phyloP scores from a whole-genome alignment of 1,140 invertebrate species.

The Akabosia matsudoensis region DNA sequence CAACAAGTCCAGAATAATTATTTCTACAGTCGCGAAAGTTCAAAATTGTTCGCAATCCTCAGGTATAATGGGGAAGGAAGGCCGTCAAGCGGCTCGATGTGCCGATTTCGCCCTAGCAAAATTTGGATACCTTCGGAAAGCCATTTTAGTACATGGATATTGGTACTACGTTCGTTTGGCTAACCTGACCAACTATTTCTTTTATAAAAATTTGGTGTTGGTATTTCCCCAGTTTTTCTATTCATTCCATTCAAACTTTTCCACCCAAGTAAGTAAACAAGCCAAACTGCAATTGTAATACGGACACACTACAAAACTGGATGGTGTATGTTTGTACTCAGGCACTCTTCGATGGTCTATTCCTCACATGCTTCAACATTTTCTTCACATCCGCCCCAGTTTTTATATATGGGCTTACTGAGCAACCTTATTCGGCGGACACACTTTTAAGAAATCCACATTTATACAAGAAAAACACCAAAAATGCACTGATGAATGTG shows the following conservation, averaged over 20 bases:
- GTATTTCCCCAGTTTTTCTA: conserved; percentile 58
- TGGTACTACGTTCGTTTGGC: conserved; percentile 73
- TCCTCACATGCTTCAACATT: conserved; percentile 71
- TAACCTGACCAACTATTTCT: conserved; percentile 75
- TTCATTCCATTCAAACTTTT: conserved; percentile 58
- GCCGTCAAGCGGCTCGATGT: conserved; percentile 70
- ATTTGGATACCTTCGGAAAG: conserved; percentile 66
- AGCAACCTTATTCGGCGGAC: conserved; percentile 63
- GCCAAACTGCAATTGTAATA: not conserved
- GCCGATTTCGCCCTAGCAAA: conserved; percentile 65
- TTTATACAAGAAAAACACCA: conserved; percentile 64
- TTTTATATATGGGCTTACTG: conserved; percentile 66
- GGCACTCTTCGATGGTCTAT: conserved; percentile 68
- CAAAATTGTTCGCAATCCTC: conserved; percentile 25
- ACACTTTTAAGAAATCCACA: conserved; percentile 63
- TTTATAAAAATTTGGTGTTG: conserved; percentile 78
- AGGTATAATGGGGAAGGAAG: conserved; percentile 72
- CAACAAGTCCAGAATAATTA: not conserved
- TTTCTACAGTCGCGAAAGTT: too few species aligned
- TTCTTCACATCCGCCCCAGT: conserved; percentile 70
- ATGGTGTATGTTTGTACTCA: conserved; percentile 45
- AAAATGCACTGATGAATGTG: conserved; percentile 65
- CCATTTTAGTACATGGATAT: conserved; percentile 71
- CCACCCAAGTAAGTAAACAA: conserved; percentile 58
- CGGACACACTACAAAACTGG: not conserved